Evolutionary conservation across 35 echinoderm and acorn worm genomes (phyloP), one percentile per base, ranked within the genome.

Genomic region (Hemicentrotus pulcherrimus): DNA sequence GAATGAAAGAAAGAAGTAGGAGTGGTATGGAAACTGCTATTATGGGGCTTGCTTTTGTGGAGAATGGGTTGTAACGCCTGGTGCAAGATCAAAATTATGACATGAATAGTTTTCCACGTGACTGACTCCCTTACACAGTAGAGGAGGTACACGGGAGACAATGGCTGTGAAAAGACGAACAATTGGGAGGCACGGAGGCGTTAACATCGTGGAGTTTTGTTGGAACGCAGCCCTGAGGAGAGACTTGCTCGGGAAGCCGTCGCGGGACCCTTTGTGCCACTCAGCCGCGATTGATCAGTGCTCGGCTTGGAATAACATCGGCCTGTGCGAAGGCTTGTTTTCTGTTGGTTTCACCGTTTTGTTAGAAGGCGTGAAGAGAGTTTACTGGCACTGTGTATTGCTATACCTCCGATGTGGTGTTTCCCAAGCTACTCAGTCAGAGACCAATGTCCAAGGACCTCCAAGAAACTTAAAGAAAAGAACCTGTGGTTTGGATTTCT

Each of bases 71-170:
- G 65, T 78, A 78, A 78, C 65, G 65, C 65, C 65, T 78, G 19
- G 65, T 78, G 65, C 65, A 78, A 78, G 65, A 78, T 78, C 65
- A 78, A 78, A 78, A 78, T 78, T 78, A 78, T 78, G 65, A 78
- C 65, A 78, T 78, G 65, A 78, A 78, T 78, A 78, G 65, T 78
- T 78, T 78, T 78, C 28, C 65, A 78, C 65, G 65, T 78, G 65
- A 78, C 65, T 78, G 65, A 22, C 24, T 8, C 65, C 28, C 65
- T 78, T 28, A 78, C 65, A 78, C 65, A n/a, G 65, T 6, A 28
- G 65, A 78, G 65, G 65, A 78, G 65, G 65, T 78, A n/a, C 65
- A 78, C 4, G 22, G 65, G 65, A 78, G 65, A 78, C 65, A 78
- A 78, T 78, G 65, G 65, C 65, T 15, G 65, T 78, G 65, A 78